These are phyloP conservation scores for Aspidiotus destructor DNA, from an alignment of 2,888 invertebrate species.

Conservation along the genomic window DNA sequence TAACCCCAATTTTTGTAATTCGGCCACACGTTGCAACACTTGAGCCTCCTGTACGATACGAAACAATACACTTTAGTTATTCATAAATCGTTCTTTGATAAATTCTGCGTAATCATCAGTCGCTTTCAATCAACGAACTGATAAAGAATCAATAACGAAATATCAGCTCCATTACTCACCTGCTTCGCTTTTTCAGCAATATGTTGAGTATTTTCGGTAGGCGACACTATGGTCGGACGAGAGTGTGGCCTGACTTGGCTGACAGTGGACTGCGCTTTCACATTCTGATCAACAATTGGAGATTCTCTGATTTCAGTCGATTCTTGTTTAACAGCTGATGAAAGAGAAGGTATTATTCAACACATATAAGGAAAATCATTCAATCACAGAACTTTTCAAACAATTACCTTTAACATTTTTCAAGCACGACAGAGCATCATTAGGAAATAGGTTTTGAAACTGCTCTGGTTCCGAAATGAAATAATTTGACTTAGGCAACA, in stretches of 20 bases:
- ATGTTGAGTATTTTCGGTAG: slow-evolving; percentile 47
- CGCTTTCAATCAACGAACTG: not conserved
- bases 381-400: not conserved
- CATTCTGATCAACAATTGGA: slow-evolving; percentile 20
- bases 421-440: slow-evolving; percentile 6
- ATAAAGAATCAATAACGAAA: not conserved
- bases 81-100: slow-evolving; percentile 23
- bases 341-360: not conserved
- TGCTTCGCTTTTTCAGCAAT: slow-evolving; percentile 79
- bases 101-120: slow-evolving; percentile 31
- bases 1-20: slow-evolving; percentile 84
- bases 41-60: slow-evolving; percentile 63
- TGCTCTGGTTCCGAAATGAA: slow-evolving; percentile 18
- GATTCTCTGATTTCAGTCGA: slow-evolving; percentile 26
- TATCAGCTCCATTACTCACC: slow-evolving; percentile 41
- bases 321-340: slow-evolving; percentile 28
- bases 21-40: slow-evolving; percentile 83
- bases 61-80: not conserved
- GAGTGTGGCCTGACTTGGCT: slow-evolving; percentile 3
- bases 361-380: not conserved
- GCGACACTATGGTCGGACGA: slow-evolving; percentile 18
- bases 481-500: slow-evolving; percentile 11
- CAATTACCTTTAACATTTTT: slow-evolving; percentile 10
- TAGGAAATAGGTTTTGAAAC: slow-evolving; percentile 20
- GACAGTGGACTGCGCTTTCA: slow-evolving; percentile 23